Evolutionary conservation across 2,797 vertebrate genomes (phyloP).

Genomic region (Sarcoramphus papa): DNA sequence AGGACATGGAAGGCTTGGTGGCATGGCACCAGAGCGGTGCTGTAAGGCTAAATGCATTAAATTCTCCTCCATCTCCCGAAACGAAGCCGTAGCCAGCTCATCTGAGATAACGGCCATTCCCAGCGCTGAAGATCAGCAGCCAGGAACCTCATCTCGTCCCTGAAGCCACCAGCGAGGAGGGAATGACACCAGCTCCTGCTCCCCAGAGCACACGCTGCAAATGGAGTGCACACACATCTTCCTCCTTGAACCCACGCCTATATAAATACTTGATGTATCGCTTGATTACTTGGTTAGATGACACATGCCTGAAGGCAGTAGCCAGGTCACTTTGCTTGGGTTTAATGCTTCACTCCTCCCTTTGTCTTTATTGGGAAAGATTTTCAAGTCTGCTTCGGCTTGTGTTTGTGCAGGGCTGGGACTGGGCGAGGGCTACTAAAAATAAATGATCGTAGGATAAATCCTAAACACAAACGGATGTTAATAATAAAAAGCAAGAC

Average conservation of each 20-base stretch:
- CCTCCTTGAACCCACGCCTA: not conserved
- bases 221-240: not conserved
- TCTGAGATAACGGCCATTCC: not conserved
- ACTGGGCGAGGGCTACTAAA: not conserved
- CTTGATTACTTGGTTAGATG: not conserved
- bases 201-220: not conserved
- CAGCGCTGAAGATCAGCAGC: no score
- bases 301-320: not conserved
- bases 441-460: not conserved
- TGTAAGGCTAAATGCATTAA: not conserved
- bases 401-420: not conserved
- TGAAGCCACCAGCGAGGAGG: not conserved
- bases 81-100: not conserved
- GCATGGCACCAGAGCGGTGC: not conserved
- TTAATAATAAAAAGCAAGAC: not conserved
- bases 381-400: not conserved
- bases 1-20: not conserved
- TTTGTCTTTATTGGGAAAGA: not conserved
- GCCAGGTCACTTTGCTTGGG: not conserved
- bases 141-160: not conserved
- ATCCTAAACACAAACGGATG: not conserved
- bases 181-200: not conserved
- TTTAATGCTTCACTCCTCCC: not conserved
- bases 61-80: not conserved
- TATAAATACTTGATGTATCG: not conserved